phyloP scores from a whole-genome alignment of 2,888 invertebrate species.

The Schizaphis graminum region DNA sequence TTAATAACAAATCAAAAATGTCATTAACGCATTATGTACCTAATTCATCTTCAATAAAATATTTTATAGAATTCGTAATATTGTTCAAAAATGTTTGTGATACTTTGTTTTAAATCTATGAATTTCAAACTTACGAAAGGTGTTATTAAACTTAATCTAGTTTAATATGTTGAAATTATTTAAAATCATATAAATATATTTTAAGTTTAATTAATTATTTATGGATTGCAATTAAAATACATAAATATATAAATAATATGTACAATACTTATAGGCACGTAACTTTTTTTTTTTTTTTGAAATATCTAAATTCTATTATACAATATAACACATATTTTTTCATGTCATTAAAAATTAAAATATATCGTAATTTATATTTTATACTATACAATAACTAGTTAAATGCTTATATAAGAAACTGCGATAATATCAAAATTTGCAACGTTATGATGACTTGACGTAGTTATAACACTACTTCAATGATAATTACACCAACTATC shows the following conservation, averaged over 20 bases:
- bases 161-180: neutral
- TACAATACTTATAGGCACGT: neutral
- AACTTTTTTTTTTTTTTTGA: neutral
- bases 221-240: neutral
- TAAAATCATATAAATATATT: neutral
- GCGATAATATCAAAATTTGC: neutral
- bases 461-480: neutral
- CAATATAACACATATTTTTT: neutral
- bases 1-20: neutral
- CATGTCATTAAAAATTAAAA: constrained; percentile 11
- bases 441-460: neutral
- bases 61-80: neutral
- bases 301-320: neutral
- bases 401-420: neutral
- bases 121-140: no score
- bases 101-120: neutral
- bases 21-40: neutral
- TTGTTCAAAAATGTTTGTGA: neutral
- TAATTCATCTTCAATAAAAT: neutral
- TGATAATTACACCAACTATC: neutral
- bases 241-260: neutral
- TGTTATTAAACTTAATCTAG: neutral
- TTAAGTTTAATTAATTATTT: neutral
- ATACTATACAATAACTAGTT: neutral
- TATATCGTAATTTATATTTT: neutral